Base-by-base conservation (phyloP, 2,797 vertebrate genomes). In the Spinus olivaceus region DNA sequence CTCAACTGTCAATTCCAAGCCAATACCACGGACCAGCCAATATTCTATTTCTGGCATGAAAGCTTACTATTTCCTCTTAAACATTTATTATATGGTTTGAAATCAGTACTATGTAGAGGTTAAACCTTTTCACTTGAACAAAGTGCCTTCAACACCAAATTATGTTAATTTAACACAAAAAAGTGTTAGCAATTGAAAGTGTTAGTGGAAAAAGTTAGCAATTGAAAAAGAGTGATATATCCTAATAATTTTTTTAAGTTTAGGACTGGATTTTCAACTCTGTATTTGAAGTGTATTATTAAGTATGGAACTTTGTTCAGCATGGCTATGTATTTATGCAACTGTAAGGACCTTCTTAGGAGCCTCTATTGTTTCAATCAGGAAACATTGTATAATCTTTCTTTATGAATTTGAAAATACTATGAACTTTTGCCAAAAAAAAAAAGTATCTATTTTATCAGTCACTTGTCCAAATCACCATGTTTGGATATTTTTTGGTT, bases 21-120 rank as follows among this genome's bases (percentile, higher is more conserved):
- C 88, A 88, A 92, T 77, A 90, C 57, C 66, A 54, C 28, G 76
- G 60, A 85, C 39, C 60, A 91, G 6, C 37, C 71, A 87, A 79
- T 69, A 94, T 93, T 60, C 87, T 95, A 51, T 69, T 80, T 81
- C 81, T 90, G 70, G 17, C 28, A 79, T 83, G 79, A 95, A 90
- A 92, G 53, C 72, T 81, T 84, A 89, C 81, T 94, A 70, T 94
- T 90, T 90, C 81, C 69, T 79, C 89, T 81, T 95, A 94, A 97
- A 95, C 14, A 49, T 80, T 92, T 85, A 94, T 93, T 69, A 64
- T 73, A 81, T 71, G 32, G 19, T 87, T 65, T 84, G 93, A 94
- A 96, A 92, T 79, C 71, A 78, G 74, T 80, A 69, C 61, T 86
- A 84, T 14, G n/a, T 18, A 79, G 90, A 92, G 54, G 95, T 95